Evolutionary conservation across 2,888 invertebrate genomes (phyloP), one percentile per base, ranked within the genome.

Genomic region (Aporophyla nigra): DNA sequence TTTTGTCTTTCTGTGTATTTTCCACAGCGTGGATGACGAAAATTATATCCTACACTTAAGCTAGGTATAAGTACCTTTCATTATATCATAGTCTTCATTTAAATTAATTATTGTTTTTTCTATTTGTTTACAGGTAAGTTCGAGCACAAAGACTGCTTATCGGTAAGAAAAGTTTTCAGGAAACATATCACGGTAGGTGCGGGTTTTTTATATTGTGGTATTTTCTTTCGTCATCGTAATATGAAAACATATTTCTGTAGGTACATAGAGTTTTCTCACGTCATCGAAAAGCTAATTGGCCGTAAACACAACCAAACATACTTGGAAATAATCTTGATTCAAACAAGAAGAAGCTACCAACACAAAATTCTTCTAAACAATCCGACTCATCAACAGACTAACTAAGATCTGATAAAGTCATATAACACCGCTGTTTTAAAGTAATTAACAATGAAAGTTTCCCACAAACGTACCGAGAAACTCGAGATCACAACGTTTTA

Each of bases 361-460:
- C 21, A 69, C 24, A 43, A 68, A 86, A 83, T 86, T 87, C 85
- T 84, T 74, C 71, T 71, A 71, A 80, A 86, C 80, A 86, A 82
- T 85, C 63, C 74, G 61, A 69, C 76, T 78, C 83, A 82, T 70
- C 81, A 81, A 82, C 72, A 43, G 9, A 21, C 62, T 59, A 71
- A 74, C 71, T 65, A 63, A 71, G 75, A 88, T 88, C 87, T 74
- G 86, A 86, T 87, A 84, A 86, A 82, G 72, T 65, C 71, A 85
- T 86, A 84, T 79, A 84, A 80, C 84, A 84, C 82, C 76, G 75
- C 71, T 54, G 71, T 71, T 56, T 70, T 65, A 51, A 76, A 82
- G 88, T 88, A 90, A 91, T 91, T 90, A 91, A 88, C 88, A 84
- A 85, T 80, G 86, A 81, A 87, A 86, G 75, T 83, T 91, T 91